Evolutionary conservation across 2,888 invertebrate species (phyloP).

Genomic region (Cantharis rustica): DNA sequence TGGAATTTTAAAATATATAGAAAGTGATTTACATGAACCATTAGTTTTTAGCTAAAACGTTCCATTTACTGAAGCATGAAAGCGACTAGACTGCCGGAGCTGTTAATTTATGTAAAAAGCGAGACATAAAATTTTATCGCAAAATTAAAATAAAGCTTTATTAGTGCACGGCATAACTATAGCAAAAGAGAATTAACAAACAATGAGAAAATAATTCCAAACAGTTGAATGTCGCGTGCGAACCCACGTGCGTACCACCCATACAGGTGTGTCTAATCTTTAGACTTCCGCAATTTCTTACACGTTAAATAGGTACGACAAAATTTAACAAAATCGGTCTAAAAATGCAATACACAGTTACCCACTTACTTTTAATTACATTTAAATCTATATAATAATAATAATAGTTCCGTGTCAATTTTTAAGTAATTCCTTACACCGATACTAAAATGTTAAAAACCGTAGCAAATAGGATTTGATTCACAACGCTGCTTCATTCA

Average conservation of each 20-base stretch:
- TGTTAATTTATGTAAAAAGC: neutral
- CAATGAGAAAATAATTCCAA: neutral
- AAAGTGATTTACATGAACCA: neutral
- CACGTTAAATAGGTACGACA: neutral
- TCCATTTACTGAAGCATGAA: neutral
- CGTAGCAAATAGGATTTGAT: neutral
- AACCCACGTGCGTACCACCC: conserved; percentile 20
- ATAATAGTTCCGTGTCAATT: neutral
- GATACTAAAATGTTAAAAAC: neutral
- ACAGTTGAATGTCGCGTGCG: conserved; percentile 20
- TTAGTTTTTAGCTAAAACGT: neutral
- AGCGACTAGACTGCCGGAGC: neutral
- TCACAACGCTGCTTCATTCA: neutral
- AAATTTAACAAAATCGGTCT: neutral
- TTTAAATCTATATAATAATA: neutral
- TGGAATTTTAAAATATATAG: neutral
- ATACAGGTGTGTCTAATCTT: conserved; percentile 8
- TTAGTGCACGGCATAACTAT: neutral
- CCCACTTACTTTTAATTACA: neutral
- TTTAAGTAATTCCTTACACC: neutral
- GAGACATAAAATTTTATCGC: neutral
- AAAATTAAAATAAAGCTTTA: neutral
- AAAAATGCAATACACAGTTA: neutral
- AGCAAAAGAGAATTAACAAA: neutral
- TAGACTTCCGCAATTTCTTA: neutral